Percentiles rank a stretch among this genome's conserved stretches.
Conservation (phyloP, 2,888 invertebrate genomes). For the Hipparchia sbordonii region DNA sequence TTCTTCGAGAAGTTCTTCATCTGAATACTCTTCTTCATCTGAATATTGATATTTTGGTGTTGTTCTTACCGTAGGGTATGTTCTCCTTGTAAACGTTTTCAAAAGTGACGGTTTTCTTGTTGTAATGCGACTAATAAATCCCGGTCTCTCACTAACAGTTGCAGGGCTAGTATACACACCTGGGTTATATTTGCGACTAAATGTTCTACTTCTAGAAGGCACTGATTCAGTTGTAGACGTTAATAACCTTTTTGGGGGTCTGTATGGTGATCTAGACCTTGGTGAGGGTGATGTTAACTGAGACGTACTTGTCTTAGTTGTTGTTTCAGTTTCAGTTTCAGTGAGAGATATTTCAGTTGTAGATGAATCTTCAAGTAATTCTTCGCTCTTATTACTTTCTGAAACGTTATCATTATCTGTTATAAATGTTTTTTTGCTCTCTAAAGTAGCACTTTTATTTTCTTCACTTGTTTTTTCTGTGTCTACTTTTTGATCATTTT, state of each 20-base stretch:
- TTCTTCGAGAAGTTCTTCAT: slow-evolving; percentile 63
- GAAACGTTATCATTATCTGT: slow-evolving; percentile 18
- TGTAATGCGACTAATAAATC: slow-evolving; percentile 55
- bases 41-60: slow-evolving; percentile 63
- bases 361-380: slow-evolving; percentile 9
- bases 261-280: slow-evolving; percentile 67
- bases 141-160: slow-evolving; percentile 57
- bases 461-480: slow-evolving; percentile 15
- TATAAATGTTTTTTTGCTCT: background rate
- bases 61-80: slow-evolving; percentile 69
- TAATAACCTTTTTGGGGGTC: slow-evolving; percentile 67
- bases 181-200: slow-evolving; percentile 76
- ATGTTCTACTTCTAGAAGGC: slow-evolving; percentile 68
- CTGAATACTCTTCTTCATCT: slow-evolving; percentile 67
- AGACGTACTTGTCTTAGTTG: slow-evolving; percentile 55
- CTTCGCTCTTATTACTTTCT: slow-evolving; percentile 11
- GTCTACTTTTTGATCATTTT: background rate
- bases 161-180: slow-evolving; percentile 76
- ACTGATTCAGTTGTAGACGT: slow-evolving; percentile 71
- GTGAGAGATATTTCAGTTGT: slow-evolving; percentile 28
- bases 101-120: slow-evolving; percentile 67
- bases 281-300: slow-evolving; percentile 50
- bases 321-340: slow-evolving; percentile 32
- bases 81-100: slow-evolving; percentile 66
- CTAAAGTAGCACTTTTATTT: slow-evolving; percentile 4